These are phyloP conservation scores for Aspiorhynchus laticeps DNA, from an alignment of 2,113 vertebrate species.

Conservation along the genomic window DNA sequence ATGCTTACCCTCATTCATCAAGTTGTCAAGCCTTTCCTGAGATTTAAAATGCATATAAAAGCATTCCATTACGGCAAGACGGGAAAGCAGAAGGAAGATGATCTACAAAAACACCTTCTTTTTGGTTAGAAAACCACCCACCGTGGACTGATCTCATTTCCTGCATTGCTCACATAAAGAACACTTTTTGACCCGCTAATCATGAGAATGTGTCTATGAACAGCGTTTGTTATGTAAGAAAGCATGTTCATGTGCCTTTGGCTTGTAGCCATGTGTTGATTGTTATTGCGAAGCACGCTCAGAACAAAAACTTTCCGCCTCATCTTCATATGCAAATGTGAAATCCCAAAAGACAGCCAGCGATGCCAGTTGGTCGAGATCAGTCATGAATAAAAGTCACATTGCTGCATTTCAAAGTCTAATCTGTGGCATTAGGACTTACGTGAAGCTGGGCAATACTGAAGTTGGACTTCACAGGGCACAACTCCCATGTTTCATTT, in stretches of 20 bases:
- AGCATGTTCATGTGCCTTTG: neutral
- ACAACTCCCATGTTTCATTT: constrained; percentile 98
- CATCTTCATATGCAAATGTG: constrained; percentile 50
- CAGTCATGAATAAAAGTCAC: constrained; percentile 14
- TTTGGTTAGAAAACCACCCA: constrained; percentile 18
- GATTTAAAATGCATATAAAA: constrained; percentile 18
- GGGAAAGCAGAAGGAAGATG: neutral
- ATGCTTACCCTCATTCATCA: constrained; percentile 38
- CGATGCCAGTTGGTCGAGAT: constrained; percentile 1
- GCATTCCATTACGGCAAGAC: neutral
- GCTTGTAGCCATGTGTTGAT: neutral
- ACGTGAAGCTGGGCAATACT: constrained; percentile 96
- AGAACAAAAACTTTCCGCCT: constrained; percentile 14
- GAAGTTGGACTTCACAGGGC: constrained; percentile 98
- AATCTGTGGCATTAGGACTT: constrained; percentile 63
- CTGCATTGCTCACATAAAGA: neutral
- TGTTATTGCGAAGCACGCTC: neutral
- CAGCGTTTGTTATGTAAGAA: neutral
- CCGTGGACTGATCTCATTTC: neutral
- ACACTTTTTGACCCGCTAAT: neutral
- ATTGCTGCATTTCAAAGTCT: neutral
- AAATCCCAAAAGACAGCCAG: constrained; percentile 29
- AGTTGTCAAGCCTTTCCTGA: constrained; percentile 7
- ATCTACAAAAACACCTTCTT: neutral
- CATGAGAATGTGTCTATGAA: neutral